Base-by-base conservation (phyloP, 2,113 vertebrate species). In the Lasiurus borealis region DNA sequence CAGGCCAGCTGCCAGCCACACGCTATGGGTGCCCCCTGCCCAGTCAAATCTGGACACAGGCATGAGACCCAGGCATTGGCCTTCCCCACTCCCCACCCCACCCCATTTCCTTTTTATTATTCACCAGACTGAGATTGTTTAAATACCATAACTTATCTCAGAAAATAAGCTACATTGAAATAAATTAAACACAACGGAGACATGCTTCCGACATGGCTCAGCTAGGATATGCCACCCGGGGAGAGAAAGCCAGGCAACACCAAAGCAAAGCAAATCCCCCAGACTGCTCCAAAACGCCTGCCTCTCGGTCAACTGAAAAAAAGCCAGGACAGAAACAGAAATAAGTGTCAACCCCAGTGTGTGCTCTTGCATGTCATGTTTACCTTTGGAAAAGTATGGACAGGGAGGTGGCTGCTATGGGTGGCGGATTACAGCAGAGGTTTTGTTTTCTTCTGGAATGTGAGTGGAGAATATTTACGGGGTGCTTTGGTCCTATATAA, bases 151-250 rank as follows among this genome's bases (percentile, higher is more conserved):
- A 99, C 97, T 98, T 99, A 98, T 97, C 98, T 97, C 98, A 98
- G 96, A 98, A 99, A 98, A 98, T 98, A 98, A 98, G 98, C 98
- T 98, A 99, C 98, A 98, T 96, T 89, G 97, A 98, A 99, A 99
- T 98, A 99, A 99, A 98, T 99, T 98, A 98, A 98, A 98, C 97
- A 98, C 98, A 98, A 97, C 85, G 77, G 95, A 98, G 96, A 97
- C 94, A 80, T 96, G 93, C 98, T 96, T 98, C 89, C 88, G 93
- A 97, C 95, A 88, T 91, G 97, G 96, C 97, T 98, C 93, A 52
- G 96, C 69, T 3, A 91, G 95, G 77, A 92, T 64, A 5, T 31
- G 86, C 96, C 83, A 96, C 96, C 91, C 91, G 93, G 94, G n/a
- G 94, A 97, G 90, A 97, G 93, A 94, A 98, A 97, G 97, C 97